Evolutionary conservation across 2,888 invertebrate genomes (phyloP), one percentile per base, ranked within the genome.

Genomic region (Latheticus oryzae): DNA sequence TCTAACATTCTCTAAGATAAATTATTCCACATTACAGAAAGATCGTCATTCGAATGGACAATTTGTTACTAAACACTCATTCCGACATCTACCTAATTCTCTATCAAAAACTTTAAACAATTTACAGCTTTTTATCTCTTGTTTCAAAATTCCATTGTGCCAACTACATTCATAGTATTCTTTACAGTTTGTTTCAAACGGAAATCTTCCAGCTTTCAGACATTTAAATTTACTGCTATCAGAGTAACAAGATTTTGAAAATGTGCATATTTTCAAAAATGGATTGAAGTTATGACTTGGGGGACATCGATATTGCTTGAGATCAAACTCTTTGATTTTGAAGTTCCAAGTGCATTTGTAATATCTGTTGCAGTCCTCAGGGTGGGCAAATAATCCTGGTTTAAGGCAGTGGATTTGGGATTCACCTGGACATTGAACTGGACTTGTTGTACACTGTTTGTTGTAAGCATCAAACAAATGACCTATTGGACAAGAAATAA

Each of bases 301-400:
- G 23, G 76, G 70, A 70, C 84, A 85, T 64, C 75, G 73, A 65
- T 83, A 82, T 68, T 82, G 79, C 60, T 80, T 79, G 23, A 80
- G 75, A 67, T 79, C 77, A 64, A 81, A 84, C 64, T 80, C 80
- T n/a, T 81, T 76, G 50, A 79, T 72, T 5, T 26, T n/a, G 58
- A 75, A 79, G 17, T 81, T 81, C 67, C 82, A 84, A 61, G 76
- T 69, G 62, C 84, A 85, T 38, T 80, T 78, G 62, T 83, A 84
- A 68, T 82, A 84, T 66, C 80, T 81, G 40, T 77, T 79, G 57
- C 84, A 83, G 63, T 83, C 77, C 16, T 72, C 65, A 8, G 75
- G 76, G 68, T 84, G 81, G 1, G 80, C 72, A 66, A 80, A 83
- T 64, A 76, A 79, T 1, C 83, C 83, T n/a, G 78, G 72, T n/a